Conservation (phyloP, 2,113 vertebrate genomes). For the Hydrolagus affinis region DNA sequence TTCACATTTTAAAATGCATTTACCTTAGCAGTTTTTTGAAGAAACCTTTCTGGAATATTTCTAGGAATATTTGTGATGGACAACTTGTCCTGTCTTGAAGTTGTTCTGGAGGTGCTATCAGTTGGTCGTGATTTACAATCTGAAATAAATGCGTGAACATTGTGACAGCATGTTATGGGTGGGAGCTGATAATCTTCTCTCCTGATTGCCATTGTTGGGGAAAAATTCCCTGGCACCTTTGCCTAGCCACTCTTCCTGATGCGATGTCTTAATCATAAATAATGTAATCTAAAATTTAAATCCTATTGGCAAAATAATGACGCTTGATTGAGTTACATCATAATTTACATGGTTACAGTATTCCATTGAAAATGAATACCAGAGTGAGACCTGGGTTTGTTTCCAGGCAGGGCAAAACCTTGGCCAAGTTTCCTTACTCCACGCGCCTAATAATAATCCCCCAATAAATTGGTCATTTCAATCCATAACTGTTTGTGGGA, state of each 20-base stretch:
- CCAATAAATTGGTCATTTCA: too few species aligned
- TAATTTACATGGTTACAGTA: too few species aligned
- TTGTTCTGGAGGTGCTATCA: conserved; percentile 37
- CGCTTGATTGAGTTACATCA: too few species aligned
- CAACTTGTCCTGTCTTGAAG: conserved; percentile 42
- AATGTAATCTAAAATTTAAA: too few species aligned
- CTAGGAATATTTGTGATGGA: conserved; percentile 42
- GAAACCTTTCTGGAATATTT: conserved; percentile 52
- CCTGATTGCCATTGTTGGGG: background rate
- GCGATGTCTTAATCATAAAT: conserved; percentile 38
- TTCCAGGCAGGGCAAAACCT: too few species aligned
- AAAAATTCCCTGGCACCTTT: conserved; percentile 6
- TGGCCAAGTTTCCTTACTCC: too few species aligned
- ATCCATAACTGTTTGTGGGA: too few species aligned
- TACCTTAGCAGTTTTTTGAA: conserved; percentile 87
- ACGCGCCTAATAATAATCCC: too few species aligned
- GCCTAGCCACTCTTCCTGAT: conserved; percentile 41
- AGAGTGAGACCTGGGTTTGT: too few species aligned
- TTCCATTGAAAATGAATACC: too few species aligned
- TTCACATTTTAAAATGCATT: conserved; percentile 34
- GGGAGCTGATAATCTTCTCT: conserved; percentile 28
- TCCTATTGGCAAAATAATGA: too few species aligned
- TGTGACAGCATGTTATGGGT: conserved; percentile 5
- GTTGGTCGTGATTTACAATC: conserved; percentile 37
- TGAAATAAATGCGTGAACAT: conserved; percentile 43